These are phyloP conservation scores for Diorhabda carinulata DNA, from an alignment of 1,140 invertebrate genomes.

Conservation along the genomic window DNA sequence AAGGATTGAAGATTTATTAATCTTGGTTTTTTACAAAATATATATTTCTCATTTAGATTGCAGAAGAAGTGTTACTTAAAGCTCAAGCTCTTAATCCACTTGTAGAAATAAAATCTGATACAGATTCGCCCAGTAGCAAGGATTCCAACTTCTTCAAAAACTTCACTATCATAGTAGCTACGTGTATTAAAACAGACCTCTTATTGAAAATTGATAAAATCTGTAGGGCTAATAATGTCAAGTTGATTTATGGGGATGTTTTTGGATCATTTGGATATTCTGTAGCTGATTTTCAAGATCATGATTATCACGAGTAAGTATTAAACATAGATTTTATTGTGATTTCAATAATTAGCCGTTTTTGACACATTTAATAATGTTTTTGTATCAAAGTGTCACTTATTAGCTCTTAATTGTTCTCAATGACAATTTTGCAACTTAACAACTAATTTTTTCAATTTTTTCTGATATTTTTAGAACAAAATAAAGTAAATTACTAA, in stretches of 20 bases:
- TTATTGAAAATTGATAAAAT: conserved; percentile 73
- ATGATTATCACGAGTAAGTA: conserved; percentile 83
- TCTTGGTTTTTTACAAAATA: neutral
- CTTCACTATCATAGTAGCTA: conserved; percentile 84
- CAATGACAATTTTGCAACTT: too few relatives aligned
- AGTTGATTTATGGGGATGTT: conserved; percentile 87
- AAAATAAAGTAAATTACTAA: too few relatives aligned
- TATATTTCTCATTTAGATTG: conserved; percentile 59
- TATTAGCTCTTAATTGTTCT: too few relatives aligned
- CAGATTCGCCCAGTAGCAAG: conserved; percentile 58
- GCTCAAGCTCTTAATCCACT: conserved; percentile 87
- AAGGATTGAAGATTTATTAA: conserved; percentile 16
- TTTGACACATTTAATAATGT: neutral
- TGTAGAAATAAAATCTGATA: conserved; percentile 78
- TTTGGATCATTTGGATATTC: conserved; percentile 92
- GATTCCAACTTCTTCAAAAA: conserved; percentile 69
- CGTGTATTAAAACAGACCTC: conserved; percentile 65
- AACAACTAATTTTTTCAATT: neutral
- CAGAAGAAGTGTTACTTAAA: conserved; percentile 71
- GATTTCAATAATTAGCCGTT: too few relatives aligned
- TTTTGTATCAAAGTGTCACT: neutral
- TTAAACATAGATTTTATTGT: too few relatives aligned
- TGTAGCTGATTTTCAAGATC: conserved; percentile 83
- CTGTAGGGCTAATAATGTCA: conserved; percentile 73
- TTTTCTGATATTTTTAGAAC: neutral